Conservation (phyloP, 2,113 vertebrate genomes). For the Sinocyclocheilus grahami region DNA sequence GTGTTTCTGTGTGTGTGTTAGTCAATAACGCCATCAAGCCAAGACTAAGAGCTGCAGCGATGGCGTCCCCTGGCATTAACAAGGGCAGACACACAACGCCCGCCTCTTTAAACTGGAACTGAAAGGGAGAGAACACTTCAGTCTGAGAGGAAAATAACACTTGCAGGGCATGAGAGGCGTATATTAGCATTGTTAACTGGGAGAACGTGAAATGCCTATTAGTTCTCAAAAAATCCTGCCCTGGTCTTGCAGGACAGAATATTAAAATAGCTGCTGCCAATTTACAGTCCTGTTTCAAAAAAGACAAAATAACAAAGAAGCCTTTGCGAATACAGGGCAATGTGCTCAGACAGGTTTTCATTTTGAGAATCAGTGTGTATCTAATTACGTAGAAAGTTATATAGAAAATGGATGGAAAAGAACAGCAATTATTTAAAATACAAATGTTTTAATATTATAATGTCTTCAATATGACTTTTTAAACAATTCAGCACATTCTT, state of each 20-base stretch:
- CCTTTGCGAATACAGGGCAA: neutral
- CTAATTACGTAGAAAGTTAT: neutral
- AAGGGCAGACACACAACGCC: conserved; percentile 6
- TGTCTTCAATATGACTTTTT: no score
- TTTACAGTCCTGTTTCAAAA: neutral
- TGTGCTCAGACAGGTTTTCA: neutral
- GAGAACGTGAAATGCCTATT: neutral
- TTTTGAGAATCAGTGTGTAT: neutral
- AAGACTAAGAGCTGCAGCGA: neutral
- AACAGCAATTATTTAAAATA: no score
- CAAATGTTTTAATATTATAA: no score
- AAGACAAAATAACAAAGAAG: neutral
- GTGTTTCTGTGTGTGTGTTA: neutral
- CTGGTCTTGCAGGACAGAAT: neutral
- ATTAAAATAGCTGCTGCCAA: neutral
- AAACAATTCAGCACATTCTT: no score
- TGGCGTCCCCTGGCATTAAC: conserved; percentile 8
- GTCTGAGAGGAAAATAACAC: conserved; percentile 2
- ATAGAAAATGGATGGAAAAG: no score
- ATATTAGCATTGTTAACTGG: neutral
- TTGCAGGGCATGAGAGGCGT: neutral
- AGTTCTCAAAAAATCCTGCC: neutral
- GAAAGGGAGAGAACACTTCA: conserved; percentile 11
- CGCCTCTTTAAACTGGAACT: conserved; percentile 13
- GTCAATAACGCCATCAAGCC: neutral